Base-by-base conservation (phyloP, 2,888 invertebrate genomes). In the Drosophila borborema region DNA sequence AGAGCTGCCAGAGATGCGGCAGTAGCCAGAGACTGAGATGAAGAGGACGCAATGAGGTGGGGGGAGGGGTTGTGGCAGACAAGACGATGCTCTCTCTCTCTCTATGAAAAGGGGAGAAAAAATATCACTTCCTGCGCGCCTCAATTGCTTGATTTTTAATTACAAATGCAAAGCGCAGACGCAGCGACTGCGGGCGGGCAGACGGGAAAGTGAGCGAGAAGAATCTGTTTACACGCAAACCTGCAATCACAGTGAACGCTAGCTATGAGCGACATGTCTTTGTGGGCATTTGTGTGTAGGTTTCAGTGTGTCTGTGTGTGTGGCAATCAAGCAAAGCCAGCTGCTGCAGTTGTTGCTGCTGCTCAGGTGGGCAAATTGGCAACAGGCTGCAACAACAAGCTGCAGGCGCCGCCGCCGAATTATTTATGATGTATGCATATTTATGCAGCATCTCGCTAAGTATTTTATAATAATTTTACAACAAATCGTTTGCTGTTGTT, bases 371-470 rank as follows among this genome's bases (percentile, higher is more conserved):
- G 78, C 77, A 77, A 77, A 77, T 70, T 77, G 69, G 69, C 65
- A 41, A 41, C 55, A 28, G 56, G 72, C 71, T 76, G 77, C 65
- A 77, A 64, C 71, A 80, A 64, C 71, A 76, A 73, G 64, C 70
- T 71, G 54, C 62, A 36, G 64, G 54, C 55, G 55, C 55, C 55
- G 54, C 54, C 54, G 54, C 53, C 87, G 82, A 40, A 87, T 86
- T 86, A 87, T 86, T 86, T 86, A 86, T 86, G 85, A 87, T 86
- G 77, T 82, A 86, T 86, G 85, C 85, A 86, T 87, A 85, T 86
- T 86, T 86, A 87, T 86, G 85, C 77, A 79, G 85, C 82, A 82
- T 85, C 88, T 84, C 55, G 79, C 87, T 85, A 86, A 86, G 79
- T 86, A 86, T 86, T 86, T 86, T 86, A 86, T 86, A 86, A 87